A percentile compares a stretch with the other conserved stretches of the same genome.
These are phyloP conservation scores for Phrynosoma blainvillii DNA, from an alignment of 2,113 vertebrate species.

Conservation along the genomic window DNA sequence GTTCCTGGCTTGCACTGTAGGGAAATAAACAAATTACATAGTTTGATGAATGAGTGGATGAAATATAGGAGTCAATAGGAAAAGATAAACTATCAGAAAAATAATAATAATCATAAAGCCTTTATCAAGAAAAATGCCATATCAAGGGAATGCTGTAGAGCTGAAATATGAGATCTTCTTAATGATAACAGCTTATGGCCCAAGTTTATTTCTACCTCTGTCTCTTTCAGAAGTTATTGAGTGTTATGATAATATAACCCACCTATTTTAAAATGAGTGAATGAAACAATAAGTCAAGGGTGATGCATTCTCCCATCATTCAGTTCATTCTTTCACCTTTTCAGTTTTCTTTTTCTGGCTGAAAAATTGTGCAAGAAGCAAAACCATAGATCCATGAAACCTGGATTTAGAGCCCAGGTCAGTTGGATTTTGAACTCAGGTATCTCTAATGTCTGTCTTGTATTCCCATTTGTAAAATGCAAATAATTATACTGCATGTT, in stretches of 20 bases:
- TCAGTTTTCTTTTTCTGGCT: slow-evolving; percentile 12
- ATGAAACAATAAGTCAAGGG: slow-evolving; percentile 36
- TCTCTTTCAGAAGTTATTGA: slow-evolving; percentile 61
- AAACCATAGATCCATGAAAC: neutral
- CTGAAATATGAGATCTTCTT: slow-evolving; percentile 41
- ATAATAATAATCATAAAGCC: slow-evolving; percentile 34
- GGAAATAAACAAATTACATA: slow-evolving; percentile 46
- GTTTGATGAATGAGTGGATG: slow-evolving; percentile 52
- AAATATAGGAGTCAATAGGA: slow-evolving; percentile 36
- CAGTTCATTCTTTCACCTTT: too few species aligned
- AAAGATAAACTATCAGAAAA: slow-evolving; percentile 48
- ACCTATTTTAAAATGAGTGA: slow-evolving; percentile 34
- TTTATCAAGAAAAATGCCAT: slow-evolving; percentile 33
- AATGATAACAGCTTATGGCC: slow-evolving; percentile 53
- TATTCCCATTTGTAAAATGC: neutral
- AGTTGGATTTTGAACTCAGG: neutral
- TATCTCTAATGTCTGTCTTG: neutral
- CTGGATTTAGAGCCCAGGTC: neutral
- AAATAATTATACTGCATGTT: neutral
- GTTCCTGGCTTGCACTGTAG: slow-evolving; percentile 44
- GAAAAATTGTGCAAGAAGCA: slow-evolving; percentile 13
- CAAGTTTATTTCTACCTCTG: slow-evolving; percentile 34
- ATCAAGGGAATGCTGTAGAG: slow-evolving; percentile 50
- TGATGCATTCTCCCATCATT: neutral
- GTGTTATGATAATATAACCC: slow-evolving; percentile 43